These are phyloP conservation scores for Idris sp. DNA, from an alignment of 1,140 invertebrate species.

Conservation along the genomic window DNA sequence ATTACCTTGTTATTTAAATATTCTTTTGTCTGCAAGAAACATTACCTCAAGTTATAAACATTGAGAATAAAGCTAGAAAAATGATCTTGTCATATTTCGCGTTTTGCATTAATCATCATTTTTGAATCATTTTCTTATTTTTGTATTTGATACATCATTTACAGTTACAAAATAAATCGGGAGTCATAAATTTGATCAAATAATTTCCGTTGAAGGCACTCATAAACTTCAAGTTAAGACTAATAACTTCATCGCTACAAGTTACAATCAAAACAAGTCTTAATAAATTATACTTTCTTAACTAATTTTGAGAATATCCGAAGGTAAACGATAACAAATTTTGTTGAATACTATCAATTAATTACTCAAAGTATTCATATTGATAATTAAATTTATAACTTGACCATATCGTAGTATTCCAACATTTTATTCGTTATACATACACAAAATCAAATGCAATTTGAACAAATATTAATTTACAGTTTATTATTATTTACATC, in stretches of 20 bases:
- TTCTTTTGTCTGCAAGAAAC: too few relatives aligned
- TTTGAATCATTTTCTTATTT: too few relatives aligned
- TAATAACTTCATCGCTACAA: constrained; percentile 39
- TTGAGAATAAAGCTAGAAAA: too few relatives aligned
- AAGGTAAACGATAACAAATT: constrained; percentile 37
- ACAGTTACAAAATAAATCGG: constrained; percentile 22
- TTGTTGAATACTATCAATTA: constrained; percentile 32
- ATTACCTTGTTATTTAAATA: too few relatives aligned
- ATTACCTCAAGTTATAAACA: too few relatives aligned
- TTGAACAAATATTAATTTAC: too few relatives aligned
- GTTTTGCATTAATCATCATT: too few relatives aligned
- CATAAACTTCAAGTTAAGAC: constrained; percentile 28
- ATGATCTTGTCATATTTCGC: too few relatives aligned
- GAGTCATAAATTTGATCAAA: constrained; percentile 21
- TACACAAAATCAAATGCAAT: too few relatives aligned
- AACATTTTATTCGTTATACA: too few relatives aligned
- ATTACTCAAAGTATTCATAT: constrained; percentile 16
- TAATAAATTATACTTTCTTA: constrained; percentile 43
- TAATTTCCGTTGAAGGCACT: constrained; percentile 26
- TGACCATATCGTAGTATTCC: not conserved
- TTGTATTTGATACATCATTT: too few relatives aligned
- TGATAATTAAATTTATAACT: constrained; percentile 15
- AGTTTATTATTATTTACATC: too few relatives aligned
- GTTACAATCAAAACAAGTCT: constrained; percentile 34
- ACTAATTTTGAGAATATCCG: constrained; percentile 24